These are phyloP conservation scores for Oreochromis niloticus DNA, from an alignment of 2,113 vertebrate genomes.

Conservation along the genomic window DNA sequence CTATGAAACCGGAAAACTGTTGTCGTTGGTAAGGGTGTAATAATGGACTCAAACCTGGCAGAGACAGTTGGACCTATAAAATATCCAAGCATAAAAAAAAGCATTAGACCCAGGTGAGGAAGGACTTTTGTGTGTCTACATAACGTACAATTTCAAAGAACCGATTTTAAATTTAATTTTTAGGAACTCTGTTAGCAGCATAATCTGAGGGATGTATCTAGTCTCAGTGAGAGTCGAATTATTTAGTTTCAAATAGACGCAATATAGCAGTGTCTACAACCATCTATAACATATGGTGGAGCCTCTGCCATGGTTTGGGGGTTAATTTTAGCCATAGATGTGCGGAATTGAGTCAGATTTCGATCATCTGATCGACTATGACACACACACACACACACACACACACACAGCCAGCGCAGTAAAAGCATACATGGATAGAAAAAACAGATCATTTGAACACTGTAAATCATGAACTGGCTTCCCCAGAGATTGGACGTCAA, in stretches of 20 bases:
- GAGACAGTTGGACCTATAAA: not conserved
- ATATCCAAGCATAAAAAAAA: not conserved
- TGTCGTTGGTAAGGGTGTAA: not conserved
- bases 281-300: not conserved
- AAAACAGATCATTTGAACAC: not conserved
- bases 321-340: not conserved
- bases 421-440: not conserved
- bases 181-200: not conserved
- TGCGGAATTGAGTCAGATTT: not conserved
- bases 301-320: not conserved
- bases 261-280: not conserved
- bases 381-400: not conserved
- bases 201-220: not conserved
- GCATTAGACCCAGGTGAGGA: not conserved
- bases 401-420: fast-evolving
- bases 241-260: not conserved
- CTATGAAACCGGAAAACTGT: not conserved
- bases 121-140: not conserved
- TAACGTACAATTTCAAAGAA: not conserved
- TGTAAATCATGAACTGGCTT: not conserved
- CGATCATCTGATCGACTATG: not conserved
- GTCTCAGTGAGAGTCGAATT: not conserved
- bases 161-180: not conserved
- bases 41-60: not conserved
- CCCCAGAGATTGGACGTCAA: not conserved